Evolutionary conservation across 2,113 vertebrate species (phyloP), one percentile per base, ranked within the genome.

Genomic region (Gyps fulvus): DNA sequence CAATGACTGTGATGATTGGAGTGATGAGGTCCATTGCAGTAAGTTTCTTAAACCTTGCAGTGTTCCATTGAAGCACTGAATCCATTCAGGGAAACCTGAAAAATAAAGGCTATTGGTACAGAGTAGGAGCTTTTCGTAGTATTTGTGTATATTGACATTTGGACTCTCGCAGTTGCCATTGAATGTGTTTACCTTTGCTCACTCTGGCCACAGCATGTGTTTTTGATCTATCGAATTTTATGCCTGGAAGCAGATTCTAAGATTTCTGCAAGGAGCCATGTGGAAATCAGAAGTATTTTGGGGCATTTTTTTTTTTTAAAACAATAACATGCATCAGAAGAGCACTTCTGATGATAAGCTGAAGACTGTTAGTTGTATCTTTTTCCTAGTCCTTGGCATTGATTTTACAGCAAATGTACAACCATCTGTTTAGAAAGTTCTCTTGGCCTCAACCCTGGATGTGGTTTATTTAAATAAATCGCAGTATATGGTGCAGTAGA

Each of bases 1-100:
- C 98, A 99, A 99, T 0, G 99, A 99, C 98, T 99, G 99, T 22
- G 98, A 98, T 38, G 99, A 99, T 78, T 99, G 99, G 99, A 99
- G 99, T 21, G 99, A 99, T 16, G 99, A 99, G 85, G 90, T 98
- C 7, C 98, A 98, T 65, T 99, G 99, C 87, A 98, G 99, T 99
- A 98, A 93, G 98, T 98, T 87, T 38, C 52, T 78, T 87, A 84
- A 38, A 49, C 22, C 3, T 22, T 25, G 62, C 15, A 73, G 16
- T 61, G 10, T 78, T 69, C 36, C 19, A 2, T 3, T 85, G 84
- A 40, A 43, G 27, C 11, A 49, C 40, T 54, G 43, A 26, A 40
- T 62, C 61, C 32, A 4, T 38, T 50, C 50, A 67, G 40, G 27
- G 36, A 79, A 42, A 57, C 13, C 16, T 59, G 34, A 63, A 90